Evolutionary conservation across 1,140 invertebrate species (phyloP).

Genomic region (Neodiprion virginianus): DNA sequence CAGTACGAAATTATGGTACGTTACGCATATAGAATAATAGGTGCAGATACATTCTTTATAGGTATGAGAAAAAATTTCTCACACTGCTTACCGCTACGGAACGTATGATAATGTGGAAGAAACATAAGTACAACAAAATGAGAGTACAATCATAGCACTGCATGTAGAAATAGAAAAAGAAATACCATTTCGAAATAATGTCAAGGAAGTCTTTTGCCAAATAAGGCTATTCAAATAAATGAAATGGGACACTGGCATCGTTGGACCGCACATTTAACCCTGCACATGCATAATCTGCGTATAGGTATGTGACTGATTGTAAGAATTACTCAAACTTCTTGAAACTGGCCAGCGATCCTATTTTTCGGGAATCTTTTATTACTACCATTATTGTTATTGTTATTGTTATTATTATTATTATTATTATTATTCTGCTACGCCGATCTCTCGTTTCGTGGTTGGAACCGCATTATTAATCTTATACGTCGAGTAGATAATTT

Average conservation of each 20-base stretch:
- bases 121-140: too few species aligned
- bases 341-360: not conserved
- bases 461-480: not conserved
- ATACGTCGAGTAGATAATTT: not conserved
- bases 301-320: not conserved
- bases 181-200: slow-evolving; percentile 1
- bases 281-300: not conserved
- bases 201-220: slow-evolving; percentile 1
- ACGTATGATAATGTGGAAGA: too few species aligned
- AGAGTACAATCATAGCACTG: too few species aligned
- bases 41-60: too few species aligned
- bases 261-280: not conserved
- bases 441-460: not conserved
- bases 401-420: too few species aligned
- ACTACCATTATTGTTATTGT: too few species aligned
- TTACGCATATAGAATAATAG: too few species aligned
- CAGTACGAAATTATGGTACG: too few species aligned
- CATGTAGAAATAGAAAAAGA: not conserved
- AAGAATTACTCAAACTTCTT: not conserved
- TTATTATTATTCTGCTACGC: too few species aligned
- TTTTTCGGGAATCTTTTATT: not conserved
- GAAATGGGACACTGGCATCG: not conserved
- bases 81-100: too few species aligned
- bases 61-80: too few species aligned
- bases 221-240: slow-evolving; percentile 2